A percentile compares a stretch with the other conserved stretches of the same genome.
phyloP scores from a whole-genome alignment of 2,888 invertebrate species.

The Pyrgus malvae region DNA sequence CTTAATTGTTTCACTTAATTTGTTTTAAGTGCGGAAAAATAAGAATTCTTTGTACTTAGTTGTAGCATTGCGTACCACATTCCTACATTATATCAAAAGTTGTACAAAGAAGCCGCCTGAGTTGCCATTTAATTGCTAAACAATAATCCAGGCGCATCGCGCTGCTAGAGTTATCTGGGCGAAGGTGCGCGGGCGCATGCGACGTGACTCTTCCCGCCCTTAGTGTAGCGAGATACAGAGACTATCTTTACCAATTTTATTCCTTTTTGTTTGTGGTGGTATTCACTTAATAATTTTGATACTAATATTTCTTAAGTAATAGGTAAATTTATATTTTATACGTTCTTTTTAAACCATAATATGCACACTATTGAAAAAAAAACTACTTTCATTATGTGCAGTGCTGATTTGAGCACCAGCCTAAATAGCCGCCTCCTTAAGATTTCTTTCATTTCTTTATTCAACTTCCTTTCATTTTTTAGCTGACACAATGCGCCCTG shows the following conservation, averaged over 20 bases:
- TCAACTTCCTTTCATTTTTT: too few species aligned
- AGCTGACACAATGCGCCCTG: too few species aligned
- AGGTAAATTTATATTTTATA: too few species aligned
- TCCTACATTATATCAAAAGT: slow-evolving; percentile 15
- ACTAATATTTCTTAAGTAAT: too few species aligned
- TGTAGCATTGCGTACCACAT: slow-evolving; percentile 5
- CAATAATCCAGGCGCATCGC: slow-evolving; percentile 45
- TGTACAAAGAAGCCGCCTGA: slow-evolving; percentile 26
- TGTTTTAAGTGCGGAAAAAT: not conserved
- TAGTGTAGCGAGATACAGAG: slow-evolving; percentile 18
- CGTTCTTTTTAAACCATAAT: too few species aligned
- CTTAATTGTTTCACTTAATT: not conserved
- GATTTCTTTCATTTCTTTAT: too few species aligned
- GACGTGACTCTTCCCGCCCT: slow-evolving; percentile 36
- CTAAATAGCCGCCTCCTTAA: too few species aligned
- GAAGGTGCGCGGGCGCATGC: slow-evolving; percentile 38
- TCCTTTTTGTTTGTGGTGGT: not conserved
- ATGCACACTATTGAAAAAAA: too few species aligned
- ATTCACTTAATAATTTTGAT: too few species aligned
- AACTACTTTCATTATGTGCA: too few species aligned
- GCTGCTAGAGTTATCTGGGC: slow-evolving; percentile 42
- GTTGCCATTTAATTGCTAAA: slow-evolving; percentile 37
- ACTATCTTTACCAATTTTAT: not conserved
- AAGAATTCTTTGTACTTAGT: not conserved
- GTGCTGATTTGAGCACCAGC: too few species aligned